Evolutionary conservation across 1,140 invertebrate species (phyloP).

Genomic region (Parapsyche elsis): DNA sequence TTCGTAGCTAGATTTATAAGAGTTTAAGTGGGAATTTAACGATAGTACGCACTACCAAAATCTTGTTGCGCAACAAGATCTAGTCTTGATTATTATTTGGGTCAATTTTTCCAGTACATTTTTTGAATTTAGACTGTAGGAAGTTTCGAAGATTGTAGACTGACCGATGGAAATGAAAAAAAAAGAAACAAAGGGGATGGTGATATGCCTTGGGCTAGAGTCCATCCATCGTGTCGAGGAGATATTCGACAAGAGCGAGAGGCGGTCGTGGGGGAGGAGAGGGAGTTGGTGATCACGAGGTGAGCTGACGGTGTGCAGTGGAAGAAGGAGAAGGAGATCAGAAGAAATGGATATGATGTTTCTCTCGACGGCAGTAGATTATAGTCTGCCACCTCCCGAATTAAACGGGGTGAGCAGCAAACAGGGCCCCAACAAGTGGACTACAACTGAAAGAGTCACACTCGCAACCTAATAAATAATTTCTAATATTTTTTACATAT

Average conservation of each 20-base stretch:
- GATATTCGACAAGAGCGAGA: constrained; percentile 16
- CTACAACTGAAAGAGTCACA: not conserved
- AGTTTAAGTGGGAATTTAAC: no score
- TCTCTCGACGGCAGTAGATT: constrained; percentile 50
- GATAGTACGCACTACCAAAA: no score
- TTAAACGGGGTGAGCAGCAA: constrained; percentile 44
- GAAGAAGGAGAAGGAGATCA: not conserved
- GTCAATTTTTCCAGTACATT: no score
- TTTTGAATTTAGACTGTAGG: no score
- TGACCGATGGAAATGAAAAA: not conserved
- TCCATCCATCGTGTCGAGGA: constrained; percentile 27
- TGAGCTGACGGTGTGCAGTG: constrained; percentile 34
- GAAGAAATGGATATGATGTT: constrained; percentile 47
- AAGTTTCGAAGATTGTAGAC: not conserved
- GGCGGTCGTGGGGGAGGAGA: constrained; percentile 31
- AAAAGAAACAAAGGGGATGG: not conserved
- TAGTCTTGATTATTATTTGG: no score
- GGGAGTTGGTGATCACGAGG: constrained; percentile 17
- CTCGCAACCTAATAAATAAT: not conserved
- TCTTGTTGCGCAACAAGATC: no score
- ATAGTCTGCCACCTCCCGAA: constrained; percentile 56
- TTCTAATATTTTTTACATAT: no score
- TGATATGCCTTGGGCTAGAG: constrained; percentile 29
- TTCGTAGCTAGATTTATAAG: no score
- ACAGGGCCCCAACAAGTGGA: not conserved